These are phyloP conservation scores for Hydropsyche tenuis DNA, from an alignment of 1,140 invertebrate species.

Conservation along the genomic window DNA sequence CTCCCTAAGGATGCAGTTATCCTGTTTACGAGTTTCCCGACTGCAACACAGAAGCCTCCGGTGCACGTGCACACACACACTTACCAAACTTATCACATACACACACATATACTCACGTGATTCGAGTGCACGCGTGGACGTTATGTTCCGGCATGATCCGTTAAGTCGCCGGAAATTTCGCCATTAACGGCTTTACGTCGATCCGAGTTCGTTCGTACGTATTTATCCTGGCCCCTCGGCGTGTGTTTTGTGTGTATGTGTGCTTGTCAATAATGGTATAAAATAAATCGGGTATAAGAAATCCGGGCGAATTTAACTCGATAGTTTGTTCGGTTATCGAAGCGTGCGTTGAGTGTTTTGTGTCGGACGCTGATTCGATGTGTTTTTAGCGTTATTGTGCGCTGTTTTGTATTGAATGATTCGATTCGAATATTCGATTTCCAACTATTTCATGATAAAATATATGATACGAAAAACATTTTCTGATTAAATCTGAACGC, in stretches of 20 bases:
- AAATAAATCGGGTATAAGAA: background rate
- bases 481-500: no score
- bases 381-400: no score
- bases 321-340: no score
- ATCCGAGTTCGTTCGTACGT: background rate
- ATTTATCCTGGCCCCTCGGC: no score
- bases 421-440: no score
- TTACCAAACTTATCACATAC: background rate
- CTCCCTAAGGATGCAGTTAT: slow-evolving; percentile 43
- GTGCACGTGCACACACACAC: background rate
- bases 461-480: no score
- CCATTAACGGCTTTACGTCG: slow-evolving; percentile 12
- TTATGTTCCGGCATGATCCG: slow-evolving; percentile 7
- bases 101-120: background rate
- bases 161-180: slow-evolving; percentile 25
- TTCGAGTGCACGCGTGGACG: background rate
- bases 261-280: background rate
- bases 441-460: no score
- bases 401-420: no score
- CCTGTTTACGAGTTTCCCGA: slow-evolving; percentile 28
- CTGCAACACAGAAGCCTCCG: background rate
- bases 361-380: no score
- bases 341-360: no score
- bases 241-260: no score
- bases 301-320: no score